These are phyloP conservation scores for Parnassius glacialis DNA, from an alignment of 2,888 invertebrate species.

Conservation along the genomic window DNA sequence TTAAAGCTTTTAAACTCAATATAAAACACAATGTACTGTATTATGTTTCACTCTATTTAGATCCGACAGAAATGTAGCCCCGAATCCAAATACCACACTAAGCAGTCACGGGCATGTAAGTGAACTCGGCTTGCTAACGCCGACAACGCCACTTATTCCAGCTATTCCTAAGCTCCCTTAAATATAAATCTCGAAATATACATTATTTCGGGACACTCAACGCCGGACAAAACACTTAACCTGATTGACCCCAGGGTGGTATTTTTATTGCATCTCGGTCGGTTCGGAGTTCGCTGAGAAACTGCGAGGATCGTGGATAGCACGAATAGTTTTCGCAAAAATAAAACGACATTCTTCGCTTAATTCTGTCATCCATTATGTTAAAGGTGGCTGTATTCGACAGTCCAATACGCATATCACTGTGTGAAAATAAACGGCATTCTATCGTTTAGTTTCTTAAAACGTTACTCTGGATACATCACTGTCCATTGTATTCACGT, in stretches of 20 bases:
- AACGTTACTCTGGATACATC: too few relatives aligned
- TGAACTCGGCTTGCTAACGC: slow-evolving; percentile 33
- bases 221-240: slow-evolving; percentile 66
- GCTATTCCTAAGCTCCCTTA: slow-evolving; percentile 53
- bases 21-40: not conserved
- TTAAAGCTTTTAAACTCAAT: too few relatives aligned
- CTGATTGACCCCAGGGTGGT: slow-evolving; percentile 68
- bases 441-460: not conserved
- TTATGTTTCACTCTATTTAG: not conserved
- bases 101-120: slow-evolving; percentile 27
- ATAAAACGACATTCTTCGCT: slow-evolving; percentile 27
- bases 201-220: slow-evolving; percentile 54
- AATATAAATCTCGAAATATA: slow-evolving; percentile 61
- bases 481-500: too few relatives aligned
- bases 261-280: slow-evolving; percentile 65
- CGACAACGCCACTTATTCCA: slow-evolving; percentile 46
- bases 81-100: slow-evolving; percentile 15
- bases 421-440: not conserved
- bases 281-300: slow-evolving; percentile 41
- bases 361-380: slow-evolving; percentile 17
- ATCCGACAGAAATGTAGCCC: slow-evolving; percentile 6
- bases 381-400: slow-evolving; percentile 5
- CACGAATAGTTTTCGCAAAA: slow-evolving; percentile 27
- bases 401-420: slow-evolving; percentile 1
- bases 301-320: slow-evolving; percentile 28